A percentile compares a stretch with the other conserved stretches of the same genome.
Evolutionary conservation across 1,140 invertebrate species (phyloP).

Genomic region (Drosophila virilis): DNA sequence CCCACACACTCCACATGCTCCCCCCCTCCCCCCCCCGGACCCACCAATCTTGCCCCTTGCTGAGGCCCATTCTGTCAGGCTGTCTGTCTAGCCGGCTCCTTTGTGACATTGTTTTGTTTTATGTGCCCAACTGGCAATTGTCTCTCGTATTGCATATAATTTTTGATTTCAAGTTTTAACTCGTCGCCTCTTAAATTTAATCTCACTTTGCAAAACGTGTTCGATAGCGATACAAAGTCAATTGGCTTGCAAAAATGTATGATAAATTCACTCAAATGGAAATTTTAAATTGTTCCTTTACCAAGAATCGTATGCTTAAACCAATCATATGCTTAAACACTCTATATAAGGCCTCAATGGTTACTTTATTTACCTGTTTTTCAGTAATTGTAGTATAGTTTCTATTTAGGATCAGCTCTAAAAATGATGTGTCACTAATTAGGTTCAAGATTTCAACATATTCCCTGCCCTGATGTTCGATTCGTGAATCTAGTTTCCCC

Average conservation of each 20-base stretch:
- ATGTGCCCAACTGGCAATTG: constrained; percentile 55
- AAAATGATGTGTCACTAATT: too few relatives aligned
- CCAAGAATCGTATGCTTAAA: too few relatives aligned
- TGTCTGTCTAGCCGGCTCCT: constrained; percentile 12
- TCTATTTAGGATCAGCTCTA: too few relatives aligned
- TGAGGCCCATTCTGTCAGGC: not conserved
- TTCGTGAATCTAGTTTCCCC: too few relatives aligned
- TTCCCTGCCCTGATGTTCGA: too few relatives aligned
- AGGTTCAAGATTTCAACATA: too few relatives aligned
- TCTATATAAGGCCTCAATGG: too few relatives aligned
- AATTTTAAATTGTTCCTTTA: too few relatives aligned
- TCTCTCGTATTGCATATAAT: constrained; percentile 62
- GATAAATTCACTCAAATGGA: not conserved
- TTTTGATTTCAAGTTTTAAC: constrained; percentile 70
- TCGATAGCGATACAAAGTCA: constrained; percentile 12
- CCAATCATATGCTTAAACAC: too few relatives aligned
- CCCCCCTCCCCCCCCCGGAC: too few relatives aligned
- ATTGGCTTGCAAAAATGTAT: constrained; percentile 7
- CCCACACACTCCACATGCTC: not conserved
- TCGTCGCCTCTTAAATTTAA: constrained; percentile 75
- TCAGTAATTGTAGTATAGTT: too few relatives aligned
- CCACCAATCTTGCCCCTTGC: constrained; percentile 4
- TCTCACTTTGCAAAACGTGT: constrained; percentile 52
- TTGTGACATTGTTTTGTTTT: constrained; percentile 63
- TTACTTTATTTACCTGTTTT: too few relatives aligned